Evolutionary conservation across 2,888 invertebrate genomes (phyloP).

Genomic region (Hypsopygia costalis): DNA sequence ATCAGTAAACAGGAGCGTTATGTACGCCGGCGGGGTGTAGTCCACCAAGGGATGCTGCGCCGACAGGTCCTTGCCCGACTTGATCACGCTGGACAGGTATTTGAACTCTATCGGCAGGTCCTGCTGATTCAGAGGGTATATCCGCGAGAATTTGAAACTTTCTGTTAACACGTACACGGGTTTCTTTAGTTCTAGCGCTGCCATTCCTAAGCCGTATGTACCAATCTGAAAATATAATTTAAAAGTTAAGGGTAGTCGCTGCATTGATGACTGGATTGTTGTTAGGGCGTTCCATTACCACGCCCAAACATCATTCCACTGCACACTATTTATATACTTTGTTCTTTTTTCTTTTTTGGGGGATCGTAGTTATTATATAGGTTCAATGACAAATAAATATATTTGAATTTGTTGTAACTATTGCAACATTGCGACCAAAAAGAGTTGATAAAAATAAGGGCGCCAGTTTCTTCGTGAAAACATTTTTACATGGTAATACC

Average conservation of each 20-base stretch:
- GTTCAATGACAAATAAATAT: too few species aligned
- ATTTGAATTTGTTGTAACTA: too few species aligned
- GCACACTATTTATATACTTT: too few species aligned
- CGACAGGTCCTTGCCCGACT: slow-evolving; percentile 55
- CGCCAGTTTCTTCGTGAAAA: too few species aligned
- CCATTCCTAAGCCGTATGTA: slow-evolving; percentile 90
- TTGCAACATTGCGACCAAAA: too few species aligned
- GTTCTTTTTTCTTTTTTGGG: too few species aligned
- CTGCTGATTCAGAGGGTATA: slow-evolving; percentile 95
- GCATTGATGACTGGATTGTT: too few species aligned
- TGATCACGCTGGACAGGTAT: slow-evolving; percentile 74
- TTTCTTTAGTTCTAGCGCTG: slow-evolving; percentile 94
- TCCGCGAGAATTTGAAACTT: slow-evolving; percentile 97
- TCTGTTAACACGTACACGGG: slow-evolving; percentile 98
- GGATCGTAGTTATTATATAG: too few species aligned
- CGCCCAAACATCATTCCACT: too few species aligned
- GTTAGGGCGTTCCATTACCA: too few species aligned
- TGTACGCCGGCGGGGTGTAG: slow-evolving; percentile 97
- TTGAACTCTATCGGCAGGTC: slow-evolving; percentile 95
- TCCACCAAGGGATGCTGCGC: slow-evolving; percentile 94
- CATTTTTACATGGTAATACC: too few species aligned
- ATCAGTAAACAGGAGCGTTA: slow-evolving; percentile 96
- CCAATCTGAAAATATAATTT: slow-evolving; percentile 83
- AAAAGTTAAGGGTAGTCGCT: neutral
- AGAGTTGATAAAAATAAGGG: too few species aligned